Conservation (phyloP, 2,113 vertebrate species). For the Marmota flaviventris region DNA sequence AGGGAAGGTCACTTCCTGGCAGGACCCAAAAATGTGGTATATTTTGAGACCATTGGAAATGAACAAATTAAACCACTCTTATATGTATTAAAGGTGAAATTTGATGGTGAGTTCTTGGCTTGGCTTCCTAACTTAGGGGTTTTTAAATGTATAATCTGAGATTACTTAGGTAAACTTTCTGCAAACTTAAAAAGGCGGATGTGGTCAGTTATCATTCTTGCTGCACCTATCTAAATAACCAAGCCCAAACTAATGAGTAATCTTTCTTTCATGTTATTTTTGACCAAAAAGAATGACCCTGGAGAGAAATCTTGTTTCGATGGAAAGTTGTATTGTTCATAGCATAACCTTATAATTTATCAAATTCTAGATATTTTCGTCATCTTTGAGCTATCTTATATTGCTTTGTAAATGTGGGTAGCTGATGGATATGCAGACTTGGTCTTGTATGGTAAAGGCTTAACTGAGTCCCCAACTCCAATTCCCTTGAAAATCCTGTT, state of each 20-base stretch:
- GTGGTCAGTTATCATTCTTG: not conserved
- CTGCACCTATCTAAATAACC: not conserved
- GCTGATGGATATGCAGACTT: not conserved
- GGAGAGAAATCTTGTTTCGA: not conserved
- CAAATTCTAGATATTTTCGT: not conserved
- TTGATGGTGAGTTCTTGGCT: not conserved
- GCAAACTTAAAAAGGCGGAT: not conserved
- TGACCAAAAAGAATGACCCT: not conserved
- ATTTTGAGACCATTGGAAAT: not conserved
- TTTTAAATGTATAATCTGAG: not conserved
- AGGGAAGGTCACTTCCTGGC: not conserved
- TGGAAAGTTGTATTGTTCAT: not conserved
- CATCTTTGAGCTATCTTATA: not conserved
- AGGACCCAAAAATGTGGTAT: not conserved
- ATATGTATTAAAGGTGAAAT: not conserved
- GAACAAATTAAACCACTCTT: not conserved
- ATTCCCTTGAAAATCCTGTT: not conserved
- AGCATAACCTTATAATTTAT: not conserved
- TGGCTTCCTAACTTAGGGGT: not conserved
- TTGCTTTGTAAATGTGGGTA: not conserved
- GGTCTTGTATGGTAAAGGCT: not conserved
- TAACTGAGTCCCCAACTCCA: not conserved
- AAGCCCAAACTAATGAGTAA: not conserved
- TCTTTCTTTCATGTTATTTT: not conserved
- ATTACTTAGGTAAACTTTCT: not conserved